Evolutionary conservation across 2,797 vertebrate species (phyloP).

Genomic region (Megaceryle alcyon): DNA sequence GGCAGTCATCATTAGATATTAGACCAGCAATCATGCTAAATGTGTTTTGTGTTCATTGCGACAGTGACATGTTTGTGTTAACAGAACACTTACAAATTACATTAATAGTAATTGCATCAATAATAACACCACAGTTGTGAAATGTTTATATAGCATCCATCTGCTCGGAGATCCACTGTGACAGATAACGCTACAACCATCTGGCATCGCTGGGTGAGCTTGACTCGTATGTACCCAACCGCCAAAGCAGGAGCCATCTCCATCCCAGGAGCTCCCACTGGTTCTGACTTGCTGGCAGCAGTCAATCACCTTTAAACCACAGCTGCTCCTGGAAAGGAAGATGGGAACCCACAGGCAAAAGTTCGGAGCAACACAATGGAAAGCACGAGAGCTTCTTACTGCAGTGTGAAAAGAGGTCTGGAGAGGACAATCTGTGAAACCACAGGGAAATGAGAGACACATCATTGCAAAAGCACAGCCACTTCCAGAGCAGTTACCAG

Average conservation of each 20-base stretch:
- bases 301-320: background rate
- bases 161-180: background rate
- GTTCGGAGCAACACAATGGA: background rate
- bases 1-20: background rate
- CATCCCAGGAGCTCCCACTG: background rate
- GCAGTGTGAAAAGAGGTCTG: fast-evolving
- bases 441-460: background rate
- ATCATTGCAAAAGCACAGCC: background rate
- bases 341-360: background rate
- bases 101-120: conserved; percentile 34
- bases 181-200: background rate
- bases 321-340: background rate
- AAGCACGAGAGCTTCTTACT: background rate
- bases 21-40: background rate
- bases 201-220: background rate
- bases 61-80: conserved; percentile 10
- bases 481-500: fast-evolving
- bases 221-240: background rate
- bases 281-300: background rate
- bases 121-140: background rate
- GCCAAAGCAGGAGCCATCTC: background rate
- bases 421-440: background rate
- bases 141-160: conserved; percentile 30
- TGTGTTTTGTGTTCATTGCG: background rate
- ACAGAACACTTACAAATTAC: background rate